Evolutionary conservation across 2,888 invertebrate species (phyloP).

Genomic region (Pammene fasciana): DNA sequence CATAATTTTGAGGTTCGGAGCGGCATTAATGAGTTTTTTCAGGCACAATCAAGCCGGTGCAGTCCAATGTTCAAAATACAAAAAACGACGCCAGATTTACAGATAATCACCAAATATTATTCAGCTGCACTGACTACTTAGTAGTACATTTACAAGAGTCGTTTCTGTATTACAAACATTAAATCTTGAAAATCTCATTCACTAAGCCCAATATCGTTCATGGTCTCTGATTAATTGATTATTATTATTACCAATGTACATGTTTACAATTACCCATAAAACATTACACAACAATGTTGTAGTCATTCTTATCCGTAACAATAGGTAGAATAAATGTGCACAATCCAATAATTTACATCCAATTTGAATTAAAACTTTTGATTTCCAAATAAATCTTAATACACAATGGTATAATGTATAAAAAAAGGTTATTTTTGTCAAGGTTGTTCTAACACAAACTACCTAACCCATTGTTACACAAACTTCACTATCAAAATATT

Average conservation of each 20-base stretch:
- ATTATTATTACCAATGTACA: slow-evolving; percentile 60
- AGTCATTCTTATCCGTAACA: slow-evolving; percentile 32
- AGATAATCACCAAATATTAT: neutral
- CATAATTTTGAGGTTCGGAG: slow-evolving; percentile 83
- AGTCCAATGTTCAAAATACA: slow-evolving; percentile 78
- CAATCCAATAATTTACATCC: slow-evolving; percentile 20
- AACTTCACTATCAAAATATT: slow-evolving; percentile 38
- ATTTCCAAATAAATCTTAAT: slow-evolving; percentile 31
- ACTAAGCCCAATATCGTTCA: slow-evolving; percentile 64
- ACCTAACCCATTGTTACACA: slow-evolving; percentile 21
- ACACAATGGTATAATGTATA: slow-evolving; percentile 21
- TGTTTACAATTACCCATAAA: slow-evolving; percentile 47
- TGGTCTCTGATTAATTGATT: slow-evolving; percentile 66
- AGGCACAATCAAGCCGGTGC: slow-evolving; percentile 82
- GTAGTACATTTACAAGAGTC: slow-evolving; percentile 45
- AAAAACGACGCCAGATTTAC: slow-evolving; percentile 52
- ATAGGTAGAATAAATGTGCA: slow-evolving; percentile 34
- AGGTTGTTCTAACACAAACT: slow-evolving; percentile 14
- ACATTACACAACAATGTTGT: slow-evolving; percentile 34
- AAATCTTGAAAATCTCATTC: slow-evolving; percentile 64
- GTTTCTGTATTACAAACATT: slow-evolving; percentile 74
- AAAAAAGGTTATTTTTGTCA: slow-evolving; percentile 16
- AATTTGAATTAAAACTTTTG: slow-evolving; percentile 21
- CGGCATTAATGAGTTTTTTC: slow-evolving; percentile 80
- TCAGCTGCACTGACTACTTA: slow-evolving; percentile 28